Base-by-base conservation (phyloP, 2,888 invertebrate genomes). In the Allophyes oxyacanthae region DNA sequence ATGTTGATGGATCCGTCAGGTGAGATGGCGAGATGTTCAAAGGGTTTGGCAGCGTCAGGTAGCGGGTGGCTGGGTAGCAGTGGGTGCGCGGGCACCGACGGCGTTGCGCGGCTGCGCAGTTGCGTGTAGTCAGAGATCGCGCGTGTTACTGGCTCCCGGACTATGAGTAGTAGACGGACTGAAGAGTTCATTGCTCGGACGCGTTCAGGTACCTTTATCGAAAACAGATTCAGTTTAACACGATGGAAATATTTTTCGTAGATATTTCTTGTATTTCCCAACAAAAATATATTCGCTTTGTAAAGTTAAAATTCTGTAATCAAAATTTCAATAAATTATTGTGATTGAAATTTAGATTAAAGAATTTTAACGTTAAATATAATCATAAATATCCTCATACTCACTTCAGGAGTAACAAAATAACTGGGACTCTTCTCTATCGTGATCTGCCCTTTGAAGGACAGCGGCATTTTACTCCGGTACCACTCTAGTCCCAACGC, bases 401-500 rank as follows among this genome's bases (percentile, higher is more conserved):
- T 95, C 89, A 98, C 99, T 95, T 98, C 97, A 10, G 98, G 97
- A 53, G 98, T 98, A 41, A 99, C 98, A 92, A 99, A 99, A 92
- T 99, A 99, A 81, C 98, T 98, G 5, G 99, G 99, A 78, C 98
- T 99, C 92, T 99, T 99, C 90, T 99, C 99, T 77, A 99, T 97
- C 53, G 99, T 99, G 74, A 99, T 97, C 90, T 99, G 99, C 38
- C 98, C 97, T 66, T 96, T 96, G 89, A 97, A 97, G 0, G 99
- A 98, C 81, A 97, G 96, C 9, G 99, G 99, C 99, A 99, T 99
- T 87, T 98, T 97, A 84, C 96, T 96, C 60, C 97, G 94, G 90
- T 99, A 99, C 99, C 99, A 99, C 63, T 99, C 98, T 59, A 99
- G 94, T 0, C 99, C 99, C 68, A 96, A 95, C 50, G 96, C 95